These are phyloP conservation scores for Sphyrna mokarran DNA, from an alignment of 2,113 vertebrate genomes.

Conservation along the genomic window DNA sequence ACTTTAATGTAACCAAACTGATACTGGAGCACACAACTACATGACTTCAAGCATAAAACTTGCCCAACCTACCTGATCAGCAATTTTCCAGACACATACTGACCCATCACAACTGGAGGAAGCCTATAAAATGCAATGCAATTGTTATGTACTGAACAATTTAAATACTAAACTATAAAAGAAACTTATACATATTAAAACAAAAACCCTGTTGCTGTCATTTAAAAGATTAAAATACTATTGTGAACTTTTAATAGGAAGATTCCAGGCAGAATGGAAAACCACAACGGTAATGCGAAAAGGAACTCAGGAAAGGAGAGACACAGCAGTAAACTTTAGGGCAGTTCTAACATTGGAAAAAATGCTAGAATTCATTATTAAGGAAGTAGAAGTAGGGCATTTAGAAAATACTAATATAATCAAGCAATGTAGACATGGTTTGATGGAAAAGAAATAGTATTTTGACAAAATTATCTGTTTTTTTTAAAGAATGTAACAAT, in stretches of 20 bases:
- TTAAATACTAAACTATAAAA: neutral
- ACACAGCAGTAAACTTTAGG: neutral
- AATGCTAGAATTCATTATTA: neutral
- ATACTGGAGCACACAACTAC: neutral
- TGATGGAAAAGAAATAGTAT: neutral
- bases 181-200: neutral
- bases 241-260: neutral
- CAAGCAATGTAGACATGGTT: neutral
- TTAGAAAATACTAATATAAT: neutral
- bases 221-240: neutral
- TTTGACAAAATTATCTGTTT: neutral
- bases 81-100: conserved; percentile 80
- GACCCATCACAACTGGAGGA: conserved; percentile 90
- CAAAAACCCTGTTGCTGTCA: neutral
- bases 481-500: neutral
- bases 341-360: neutral
- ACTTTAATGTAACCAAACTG: neutral
- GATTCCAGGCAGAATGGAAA: neutral
- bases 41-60: neutral
- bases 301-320: neutral
- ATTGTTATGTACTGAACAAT: neutral
- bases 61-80: conserved; percentile 70
- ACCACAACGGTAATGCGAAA: no score
- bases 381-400: neutral
- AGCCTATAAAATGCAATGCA: conserved; percentile 57